Evolutionary conservation across 2,113 vertebrate genomes (phyloP).

Genomic region (Spilogale gracilis): DNA sequence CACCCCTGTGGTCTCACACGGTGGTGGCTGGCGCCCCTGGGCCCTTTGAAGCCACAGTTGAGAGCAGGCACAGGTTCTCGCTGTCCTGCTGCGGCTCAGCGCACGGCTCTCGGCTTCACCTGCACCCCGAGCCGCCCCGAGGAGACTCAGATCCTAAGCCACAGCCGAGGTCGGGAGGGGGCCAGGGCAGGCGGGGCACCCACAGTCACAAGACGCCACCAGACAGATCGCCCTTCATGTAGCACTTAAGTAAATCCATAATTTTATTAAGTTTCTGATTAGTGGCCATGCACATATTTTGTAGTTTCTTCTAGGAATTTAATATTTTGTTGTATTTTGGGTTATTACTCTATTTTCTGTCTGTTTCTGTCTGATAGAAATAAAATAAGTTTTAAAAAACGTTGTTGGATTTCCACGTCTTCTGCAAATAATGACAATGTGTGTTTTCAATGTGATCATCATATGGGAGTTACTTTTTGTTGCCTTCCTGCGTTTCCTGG

Average conservation of each 20-base stretch:
- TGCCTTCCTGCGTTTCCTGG: background rate
- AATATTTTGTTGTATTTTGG: background rate
- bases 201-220: conserved; percentile 1
- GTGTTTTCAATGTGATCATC: background rate
- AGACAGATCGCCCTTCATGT: background rate
- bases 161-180: conserved; percentile 54
- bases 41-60: conserved; percentile 92
- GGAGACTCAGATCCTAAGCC: conserved; percentile 85
- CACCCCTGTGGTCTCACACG: conserved; percentile 92
- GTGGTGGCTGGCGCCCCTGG: conserved; percentile 88
- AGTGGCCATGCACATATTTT: background rate
- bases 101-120: conserved; percentile 90
- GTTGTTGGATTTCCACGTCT: background rate
- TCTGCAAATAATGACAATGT: no score
- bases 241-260: background rate
- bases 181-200: background rate
- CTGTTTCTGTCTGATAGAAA: background rate
- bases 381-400: background rate
- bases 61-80: conserved; percentile 90
- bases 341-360: background rate
- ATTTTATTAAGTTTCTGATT: background rate
- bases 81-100: conserved; percentile 91
- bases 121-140: conserved; percentile 84
- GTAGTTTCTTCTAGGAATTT: background rate
- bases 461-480: accelerated